Percentiles rank a stretch among this genome's conserved stretches.
These are phyloP conservation scores for Jaculus jaculus DNA, from an alignment of 2,113 vertebrate species.

Conservation along the genomic window DNA sequence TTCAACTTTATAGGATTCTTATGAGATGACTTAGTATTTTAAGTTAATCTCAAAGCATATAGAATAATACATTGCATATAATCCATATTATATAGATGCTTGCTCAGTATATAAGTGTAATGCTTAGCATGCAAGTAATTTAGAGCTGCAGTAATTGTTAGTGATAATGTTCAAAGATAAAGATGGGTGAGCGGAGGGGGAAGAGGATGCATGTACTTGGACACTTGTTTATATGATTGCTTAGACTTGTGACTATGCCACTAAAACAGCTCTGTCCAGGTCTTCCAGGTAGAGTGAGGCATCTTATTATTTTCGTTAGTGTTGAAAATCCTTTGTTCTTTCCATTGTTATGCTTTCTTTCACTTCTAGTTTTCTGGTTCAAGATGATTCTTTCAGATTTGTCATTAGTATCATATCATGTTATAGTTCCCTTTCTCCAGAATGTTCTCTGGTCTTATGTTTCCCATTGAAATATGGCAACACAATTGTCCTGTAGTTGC, in stretches of 20 bases:
- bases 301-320: neutral
- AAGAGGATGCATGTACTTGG: neutral
- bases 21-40: slow-evolving; percentile 53
- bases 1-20: slow-evolving; percentile 18
- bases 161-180: neutral
- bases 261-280: neutral
- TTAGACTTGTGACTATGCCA: neutral
- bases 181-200: neutral
- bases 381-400: neutral
- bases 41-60: slow-evolving; percentile 50
- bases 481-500: neutral
- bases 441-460: neutral
- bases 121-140: slow-evolving; percentile 19
- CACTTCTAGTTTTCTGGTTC: neutral
- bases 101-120: slow-evolving; percentile 27
- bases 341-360: neutral
- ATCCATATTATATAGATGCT: slow-evolving; percentile 16
- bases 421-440: neutral
- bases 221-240: neutral
- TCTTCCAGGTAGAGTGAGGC: neutral
- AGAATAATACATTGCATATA: neutral
- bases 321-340: neutral
- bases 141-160: slow-evolving; percentile 37
- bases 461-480: neutral
- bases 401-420: neutral